Conservation (phyloP, 2,113 vertebrate species). For the Hippocampus comes region DNA sequence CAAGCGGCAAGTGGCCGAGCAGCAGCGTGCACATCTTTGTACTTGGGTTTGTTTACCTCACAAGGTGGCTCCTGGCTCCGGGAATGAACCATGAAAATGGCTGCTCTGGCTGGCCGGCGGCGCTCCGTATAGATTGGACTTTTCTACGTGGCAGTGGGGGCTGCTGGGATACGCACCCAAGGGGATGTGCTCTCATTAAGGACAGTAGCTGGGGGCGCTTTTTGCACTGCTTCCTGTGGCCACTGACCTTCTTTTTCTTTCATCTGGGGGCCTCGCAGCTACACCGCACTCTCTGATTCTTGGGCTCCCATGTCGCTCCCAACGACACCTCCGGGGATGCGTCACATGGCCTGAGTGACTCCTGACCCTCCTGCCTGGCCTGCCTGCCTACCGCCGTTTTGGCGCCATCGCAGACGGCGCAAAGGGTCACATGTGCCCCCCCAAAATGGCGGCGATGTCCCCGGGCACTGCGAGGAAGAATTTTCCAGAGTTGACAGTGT, state of each 20-base stretch:
- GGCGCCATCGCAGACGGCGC: slow-evolving; percentile 48
- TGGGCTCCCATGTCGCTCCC: slow-evolving; percentile 70
- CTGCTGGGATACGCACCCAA: slow-evolving; percentile 63
- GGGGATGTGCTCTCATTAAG: slow-evolving; percentile 88
- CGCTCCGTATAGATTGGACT: slow-evolving; percentile 66
- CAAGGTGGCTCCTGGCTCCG: slow-evolving; percentile 68
- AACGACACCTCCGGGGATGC: slow-evolving; percentile 64
- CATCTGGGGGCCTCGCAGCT: slow-evolving; percentile 79
- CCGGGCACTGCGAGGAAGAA: slow-evolving; percentile 52
- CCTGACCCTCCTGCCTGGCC: slow-evolving; percentile 73
- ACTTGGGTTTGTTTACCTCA: slow-evolving; percentile 66
- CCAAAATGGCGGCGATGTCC: slow-evolving; percentile 58
- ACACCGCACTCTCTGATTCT: slow-evolving; percentile 72
- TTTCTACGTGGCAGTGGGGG: slow-evolving; percentile 69
- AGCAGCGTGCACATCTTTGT: slow-evolving; percentile 55
- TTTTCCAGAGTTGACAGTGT: slow-evolving; percentile 60
- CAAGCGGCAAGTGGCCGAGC: slow-evolving; percentile 18
- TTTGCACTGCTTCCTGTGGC: slow-evolving; percentile 83
- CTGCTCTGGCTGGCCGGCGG: slow-evolving; percentile 62
- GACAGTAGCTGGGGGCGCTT: slow-evolving; percentile 72
- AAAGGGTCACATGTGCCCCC: slow-evolving; percentile 54
- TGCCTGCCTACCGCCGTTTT: slow-evolving; percentile 31
- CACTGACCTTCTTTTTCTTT: slow-evolving; percentile 85
- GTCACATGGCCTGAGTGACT: slow-evolving; percentile 80
- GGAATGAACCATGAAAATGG: slow-evolving; percentile 72